Evolutionary conservation across 2,888 invertebrate genomes (phyloP), one percentile per base, ranked within the genome.

Genomic region (Orthosia gothica): DNA sequence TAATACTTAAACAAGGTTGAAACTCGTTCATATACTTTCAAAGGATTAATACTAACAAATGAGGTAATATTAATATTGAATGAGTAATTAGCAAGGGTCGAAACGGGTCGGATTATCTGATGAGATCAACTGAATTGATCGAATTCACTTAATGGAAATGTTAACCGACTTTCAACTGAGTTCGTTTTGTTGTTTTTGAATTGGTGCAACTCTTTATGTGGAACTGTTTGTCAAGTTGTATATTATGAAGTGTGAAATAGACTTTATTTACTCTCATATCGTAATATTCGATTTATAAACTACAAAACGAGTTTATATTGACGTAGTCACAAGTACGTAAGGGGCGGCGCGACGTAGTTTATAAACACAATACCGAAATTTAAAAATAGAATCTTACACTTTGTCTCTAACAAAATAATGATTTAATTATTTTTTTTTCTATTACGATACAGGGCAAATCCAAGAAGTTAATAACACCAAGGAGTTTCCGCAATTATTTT

Each of bases 11-110:
- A 75, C 82, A 72, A 69, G 76, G 67, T 74, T 70, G 73, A 64
- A 63, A 75, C 74, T 74, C 79, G 72, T 84, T 85, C 82, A 40
- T 45, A 13, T 45, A 61, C 45, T 61, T 45, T 45, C 59, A 85
- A 76, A 76, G 88, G 88, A 89, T 89, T 90, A 92, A 85, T 86
- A 83, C 85, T 61, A 87, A 88, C 89, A 91, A 92, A 92, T 89
- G 89, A 89, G 87, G 70, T 85, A 85, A 88, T 90, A 92, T 91
- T 91, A 91, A 92, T 92, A 89, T 87, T 85, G 81, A 88, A 89
- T 89, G 87, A 92, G 89, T 87, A 87, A 90, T 88, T 87, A 81
- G 76, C 70, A 61, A 68, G 74, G 74, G 78, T 71, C 70, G 79
- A 68, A 83, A 79, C 64, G 65, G 84, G 72, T 63, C 61, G 81